phyloP scores from a whole-genome alignment of 2,888 invertebrate species.

The Pheosia tremula region DNA sequence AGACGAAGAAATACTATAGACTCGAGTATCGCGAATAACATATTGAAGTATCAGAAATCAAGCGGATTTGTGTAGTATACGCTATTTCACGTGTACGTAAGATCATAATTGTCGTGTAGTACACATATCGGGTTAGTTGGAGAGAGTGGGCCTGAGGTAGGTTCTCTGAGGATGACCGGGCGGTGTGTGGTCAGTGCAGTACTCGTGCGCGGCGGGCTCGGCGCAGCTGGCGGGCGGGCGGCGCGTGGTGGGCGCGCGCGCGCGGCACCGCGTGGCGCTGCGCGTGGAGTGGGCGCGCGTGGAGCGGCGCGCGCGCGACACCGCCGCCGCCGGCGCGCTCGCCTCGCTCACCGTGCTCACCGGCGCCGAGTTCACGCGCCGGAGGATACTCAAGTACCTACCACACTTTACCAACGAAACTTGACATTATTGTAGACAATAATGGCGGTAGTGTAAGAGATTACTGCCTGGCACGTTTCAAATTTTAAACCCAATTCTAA shows the following conservation, averaged over 20 bases:
- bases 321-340: conserved; percentile 53
- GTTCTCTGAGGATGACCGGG: not conserved
- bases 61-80: too few relatives aligned
- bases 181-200: conserved; percentile 58
- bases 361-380: conserved; percentile 63
- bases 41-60: too few relatives aligned
- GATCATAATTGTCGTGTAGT: too few relatives aligned
- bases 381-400: conserved; percentile 66
- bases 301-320: conserved; percentile 56
- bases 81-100: too few relatives aligned
- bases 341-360: conserved; percentile 68
- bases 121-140: too few relatives aligned
- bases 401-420: not conserved
- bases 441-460: too few relatives aligned
- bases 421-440: too few relatives aligned
- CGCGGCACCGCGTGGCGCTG: conserved; percentile 53
- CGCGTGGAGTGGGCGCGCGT: conserved; percentile 61
- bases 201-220: conserved; percentile 46
- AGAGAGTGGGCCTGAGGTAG: too few relatives aligned
- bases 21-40: too few relatives aligned
- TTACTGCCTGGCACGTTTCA: too few relatives aligned
- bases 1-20: too few relatives aligned
- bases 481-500: too few relatives aligned
- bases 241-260: conserved; percentile 50
- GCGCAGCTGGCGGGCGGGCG: conserved; percentile 50